These are phyloP conservation scores for Percopsis omiscomaycus DNA, from an alignment of 2,797 vertebrate species.

Conservation along the genomic window DNA sequence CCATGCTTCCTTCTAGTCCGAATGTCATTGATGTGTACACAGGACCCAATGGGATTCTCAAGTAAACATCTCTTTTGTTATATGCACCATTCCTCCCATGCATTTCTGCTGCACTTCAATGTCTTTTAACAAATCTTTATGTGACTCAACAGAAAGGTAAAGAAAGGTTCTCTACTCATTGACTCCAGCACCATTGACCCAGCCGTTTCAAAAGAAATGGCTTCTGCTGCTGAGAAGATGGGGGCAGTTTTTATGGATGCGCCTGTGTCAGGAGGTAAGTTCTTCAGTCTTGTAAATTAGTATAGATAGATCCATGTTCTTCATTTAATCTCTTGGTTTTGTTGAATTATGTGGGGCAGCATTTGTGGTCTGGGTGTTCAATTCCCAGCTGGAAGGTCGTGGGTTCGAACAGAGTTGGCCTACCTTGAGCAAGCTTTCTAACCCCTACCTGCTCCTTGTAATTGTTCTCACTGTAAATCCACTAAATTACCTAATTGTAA, in stretches of 20 bases:
- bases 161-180: constrained; percentile 95
- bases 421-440: too few species aligned
- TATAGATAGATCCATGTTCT: not conserved
- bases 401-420: too few species aligned
- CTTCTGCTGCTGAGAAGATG: constrained; percentile 91
- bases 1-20: constrained; percentile 95
- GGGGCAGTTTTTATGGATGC: constrained; percentile 99
- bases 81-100: not conserved
- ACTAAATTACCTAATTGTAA: too few species aligned
- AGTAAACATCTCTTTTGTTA: constrained; percentile 48
- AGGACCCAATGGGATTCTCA: constrained; percentile 91
- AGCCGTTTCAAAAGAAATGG: constrained; percentile 92
- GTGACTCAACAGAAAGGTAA: constrained; percentile 86
- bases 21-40: constrained; percentile 92
- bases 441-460: too few species aligned
- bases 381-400: too few species aligned
- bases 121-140: not conserved
- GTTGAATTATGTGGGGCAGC: too few species aligned
- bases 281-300: not conserved
- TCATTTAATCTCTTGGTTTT: too few species aligned
- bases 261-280: constrained; percentile 95
- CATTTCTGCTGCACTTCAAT: not conserved
- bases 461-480: too few species aligned
- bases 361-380: too few species aligned
- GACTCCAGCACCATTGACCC: constrained; percentile 99